phyloP scores from a whole-genome alignment of 2,888 invertebrate genomes.

The Altica lythri region DNA sequence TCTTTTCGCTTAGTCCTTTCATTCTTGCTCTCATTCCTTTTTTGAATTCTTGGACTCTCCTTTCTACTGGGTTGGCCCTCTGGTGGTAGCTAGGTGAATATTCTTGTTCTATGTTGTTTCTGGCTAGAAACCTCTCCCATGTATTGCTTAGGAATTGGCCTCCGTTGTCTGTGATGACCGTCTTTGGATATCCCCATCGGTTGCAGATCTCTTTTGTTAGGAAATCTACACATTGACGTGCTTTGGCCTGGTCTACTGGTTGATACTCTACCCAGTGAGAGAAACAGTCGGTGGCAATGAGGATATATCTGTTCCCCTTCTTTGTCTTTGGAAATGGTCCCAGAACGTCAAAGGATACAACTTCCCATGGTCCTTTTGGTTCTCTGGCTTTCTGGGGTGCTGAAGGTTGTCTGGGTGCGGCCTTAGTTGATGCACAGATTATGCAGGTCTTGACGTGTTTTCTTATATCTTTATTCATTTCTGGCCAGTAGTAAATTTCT shows the following conservation, averaged over 20 bases:
- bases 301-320: slow-evolving; percentile 11
- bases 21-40: slow-evolving; percentile 11
- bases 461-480: slow-evolving; percentile 31
- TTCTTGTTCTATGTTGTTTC: neutral
- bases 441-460: slow-evolving; percentile 9
- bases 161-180: slow-evolving; percentile 25
- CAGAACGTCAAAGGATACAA: slow-evolving; percentile 9
- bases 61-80: slow-evolving; percentile 37
- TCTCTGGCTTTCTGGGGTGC: neutral
- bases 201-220: neutral
- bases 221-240: neutral
- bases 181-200: slow-evolving; percentile 19
- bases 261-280: slow-evolving; percentile 17
- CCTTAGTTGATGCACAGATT: slow-evolving; percentile 12
- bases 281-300: slow-evolving; percentile 12
- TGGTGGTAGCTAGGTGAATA: slow-evolving; percentile 37
- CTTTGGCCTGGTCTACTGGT: neutral
- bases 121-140: neutral
- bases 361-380: slow-evolving; percentile 11
- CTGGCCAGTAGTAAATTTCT: slow-evolving; percentile 37
- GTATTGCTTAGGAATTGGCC: neutral
- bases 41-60: slow-evolving; percentile 40
- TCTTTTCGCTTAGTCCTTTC: neutral
- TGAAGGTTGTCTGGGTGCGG: neutral
- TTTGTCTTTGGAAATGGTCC: slow-evolving; percentile 13